A percentile compares a stretch with the other conserved stretches of the same genome.
Evolutionary conservation across 2,113 vertebrate genomes (phyloP).

Genomic region (Dipodomys ordii): DNA sequence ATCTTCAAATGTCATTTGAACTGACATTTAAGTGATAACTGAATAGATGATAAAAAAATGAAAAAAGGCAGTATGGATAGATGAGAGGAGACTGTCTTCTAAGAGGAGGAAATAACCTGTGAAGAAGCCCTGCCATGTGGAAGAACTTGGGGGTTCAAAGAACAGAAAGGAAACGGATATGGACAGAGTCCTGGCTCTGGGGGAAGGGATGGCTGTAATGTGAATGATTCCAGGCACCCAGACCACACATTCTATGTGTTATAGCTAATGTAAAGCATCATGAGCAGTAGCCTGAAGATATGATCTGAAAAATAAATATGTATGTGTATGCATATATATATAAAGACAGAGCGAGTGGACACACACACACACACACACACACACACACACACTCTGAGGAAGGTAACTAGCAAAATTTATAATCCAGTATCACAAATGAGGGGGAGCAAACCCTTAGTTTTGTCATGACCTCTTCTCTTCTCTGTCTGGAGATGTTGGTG

Average conservation of each 20-base stretch:
- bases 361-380: background rate
- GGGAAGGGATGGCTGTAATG: background rate
- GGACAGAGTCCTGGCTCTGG: background rate
- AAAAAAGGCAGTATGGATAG: too few species aligned
- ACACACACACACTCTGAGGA: background rate
- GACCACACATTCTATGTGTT: background rate
- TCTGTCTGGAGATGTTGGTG: background rate
- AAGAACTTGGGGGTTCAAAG: background rate
- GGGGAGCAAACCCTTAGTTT: background rate
- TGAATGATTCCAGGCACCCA: background rate
- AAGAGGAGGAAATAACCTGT: background rate
- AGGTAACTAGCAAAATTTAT: background rate
- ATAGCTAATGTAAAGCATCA: background rate
- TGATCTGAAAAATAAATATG: conserved; percentile 7
- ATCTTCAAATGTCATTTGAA: conserved; percentile 21
- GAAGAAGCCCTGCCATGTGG: background rate
- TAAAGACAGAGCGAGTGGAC: too few species aligned
- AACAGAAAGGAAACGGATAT: background rate
- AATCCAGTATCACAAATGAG: background rate
- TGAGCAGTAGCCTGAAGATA: background rate
- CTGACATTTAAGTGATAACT: background rate
- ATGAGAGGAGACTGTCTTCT: background rate
- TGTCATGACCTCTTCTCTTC: background rate
- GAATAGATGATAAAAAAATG: background rate
- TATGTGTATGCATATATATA: too few species aligned